Conservation (phyloP, 1,140 invertebrate genomes). For the Matsumurasca onukii region DNA sequence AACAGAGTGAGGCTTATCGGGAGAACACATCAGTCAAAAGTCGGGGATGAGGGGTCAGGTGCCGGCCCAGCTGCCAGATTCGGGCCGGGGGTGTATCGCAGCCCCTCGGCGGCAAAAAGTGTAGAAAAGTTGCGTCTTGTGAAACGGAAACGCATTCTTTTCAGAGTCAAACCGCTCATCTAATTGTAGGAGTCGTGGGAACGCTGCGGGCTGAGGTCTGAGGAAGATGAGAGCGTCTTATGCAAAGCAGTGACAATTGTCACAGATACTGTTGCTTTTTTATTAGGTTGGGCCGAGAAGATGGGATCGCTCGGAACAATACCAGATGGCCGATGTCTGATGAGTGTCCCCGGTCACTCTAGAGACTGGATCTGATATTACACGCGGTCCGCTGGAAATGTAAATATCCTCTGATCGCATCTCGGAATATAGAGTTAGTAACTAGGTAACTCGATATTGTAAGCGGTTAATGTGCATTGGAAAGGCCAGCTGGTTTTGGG, state of each 20-base stretch:
- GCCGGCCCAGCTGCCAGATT: not conserved
- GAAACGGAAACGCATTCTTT: not conserved
- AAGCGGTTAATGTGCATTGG: too few relatives aligned
- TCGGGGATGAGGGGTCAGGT: constrained; percentile 17
- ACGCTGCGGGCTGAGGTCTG: too few relatives aligned
- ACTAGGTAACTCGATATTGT: too few relatives aligned
- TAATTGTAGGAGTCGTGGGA: not conserved
- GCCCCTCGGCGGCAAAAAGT: not conserved
- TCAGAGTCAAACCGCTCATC: not conserved
- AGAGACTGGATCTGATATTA: too few relatives aligned
- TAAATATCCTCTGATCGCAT: too few relatives aligned
- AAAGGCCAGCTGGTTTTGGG: too few relatives aligned
- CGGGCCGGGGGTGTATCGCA: not conserved
- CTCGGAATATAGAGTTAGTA: too few relatives aligned
- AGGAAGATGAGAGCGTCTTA: too few relatives aligned
- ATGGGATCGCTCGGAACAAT: too few relatives aligned
- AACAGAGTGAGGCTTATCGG: constrained; percentile 14
- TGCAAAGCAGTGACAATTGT: constrained; percentile 9
- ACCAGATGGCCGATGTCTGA: too few relatives aligned
- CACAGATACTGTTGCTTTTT: not conserved
- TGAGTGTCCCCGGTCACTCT: too few relatives aligned
- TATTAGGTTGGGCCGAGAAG: not conserved
- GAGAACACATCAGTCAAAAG: constrained; percentile 14
- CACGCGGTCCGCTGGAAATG: too few relatives aligned
- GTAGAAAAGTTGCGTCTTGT: not conserved